Base-by-base conservation (phyloP, 92 coral and sea anemone genomes). In the Zoanthus sansibaricus region DNA sequence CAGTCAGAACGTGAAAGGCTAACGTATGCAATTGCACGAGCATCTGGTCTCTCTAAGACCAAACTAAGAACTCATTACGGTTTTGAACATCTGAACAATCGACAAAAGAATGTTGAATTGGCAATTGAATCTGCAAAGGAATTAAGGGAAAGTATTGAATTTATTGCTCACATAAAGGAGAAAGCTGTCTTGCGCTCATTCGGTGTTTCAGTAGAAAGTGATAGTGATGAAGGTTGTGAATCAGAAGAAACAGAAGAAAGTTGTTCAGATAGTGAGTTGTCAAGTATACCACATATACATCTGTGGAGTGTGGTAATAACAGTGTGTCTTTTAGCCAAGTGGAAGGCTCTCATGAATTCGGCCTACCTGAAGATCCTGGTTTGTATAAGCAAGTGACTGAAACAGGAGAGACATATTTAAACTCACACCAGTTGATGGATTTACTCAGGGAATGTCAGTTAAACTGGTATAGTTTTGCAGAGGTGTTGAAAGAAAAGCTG, bases 31-130 rank as follows among this genome's bases (percentile, higher is more conserved):
- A 56, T 86, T 76, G 77, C 85, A 72, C 45, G 32, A 86, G 72
- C 83, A 86, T 86, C 89, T 8, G 84, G 89, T 47, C 89, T 86
- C 59, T 86, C 85, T 75, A 44, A 49, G 46, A 86, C 86, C 76
- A 86, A 86, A 64, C 86, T 86, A 75, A 86, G 89, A 48, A 59
- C 75, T 86, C 83, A 76, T 32, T 86, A 86, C 66, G 89, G 89
- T 37, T 86, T 86, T 86, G 77, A 86, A 86, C 48, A 86, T 78
- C 86, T 86, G 45, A 76, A 86, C 47, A 86, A 77, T 59, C 85
- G 84, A 52, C 84, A 86, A 56, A 77, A 58, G 84, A 86, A 86
- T 75, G 89, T 86, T 12, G 89, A 86, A 12, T 31, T 86, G 47
- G 85, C 77, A 77, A 75, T 86, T 66, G 89, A 67, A 76, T 76